Conservation (phyloP, 2,113 vertebrate species). For the Spea bombifrons region DNA sequence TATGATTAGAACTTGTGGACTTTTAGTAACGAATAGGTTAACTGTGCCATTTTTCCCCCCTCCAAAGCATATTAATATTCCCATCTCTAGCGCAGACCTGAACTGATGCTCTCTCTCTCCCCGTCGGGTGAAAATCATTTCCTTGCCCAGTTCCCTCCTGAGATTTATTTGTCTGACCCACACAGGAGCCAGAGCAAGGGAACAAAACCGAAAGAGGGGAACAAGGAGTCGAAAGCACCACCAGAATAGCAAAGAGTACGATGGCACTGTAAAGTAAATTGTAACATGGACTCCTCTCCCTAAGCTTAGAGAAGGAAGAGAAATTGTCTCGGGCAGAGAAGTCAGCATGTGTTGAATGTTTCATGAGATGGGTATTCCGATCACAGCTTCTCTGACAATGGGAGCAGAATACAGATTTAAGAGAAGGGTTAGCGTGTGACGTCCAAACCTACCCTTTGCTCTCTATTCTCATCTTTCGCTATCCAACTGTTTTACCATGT, state of each 20-base stretch:
- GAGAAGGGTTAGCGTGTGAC: slow-evolving; percentile 23
- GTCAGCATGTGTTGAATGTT: slow-evolving; percentile 86
- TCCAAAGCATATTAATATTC: slow-evolving; percentile 34
- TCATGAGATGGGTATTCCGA: slow-evolving; percentile 89
- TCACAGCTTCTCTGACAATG: slow-evolving; percentile 69
- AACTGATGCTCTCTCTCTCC: slow-evolving; percentile 14
- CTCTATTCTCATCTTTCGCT: slow-evolving; percentile 11
- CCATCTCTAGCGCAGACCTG: slow-evolving; percentile 21
- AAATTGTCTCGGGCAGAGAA: slow-evolving; percentile 52
- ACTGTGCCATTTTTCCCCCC: background rate
- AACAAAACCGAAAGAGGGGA: slow-evolving; percentile 46
- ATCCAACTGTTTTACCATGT: slow-evolving; percentile 11
- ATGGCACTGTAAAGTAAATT: slow-evolving; percentile 34
- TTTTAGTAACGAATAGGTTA: slow-evolving; percentile 1
- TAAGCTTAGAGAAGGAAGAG: background rate
- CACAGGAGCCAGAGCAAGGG: slow-evolving; percentile 45
- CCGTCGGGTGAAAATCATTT: slow-evolving; percentile 32
- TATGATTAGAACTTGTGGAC: background rate
- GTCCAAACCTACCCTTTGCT: slow-evolving; percentile 25
- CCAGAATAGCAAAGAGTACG: slow-evolving; percentile 44
- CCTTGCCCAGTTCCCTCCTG: slow-evolving; percentile 44
- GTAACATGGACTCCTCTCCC: slow-evolving; percentile 39
- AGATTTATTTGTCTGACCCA: slow-evolving; percentile 49
- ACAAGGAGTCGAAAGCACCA: slow-evolving; percentile 20
- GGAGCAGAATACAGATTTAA: slow-evolving; percentile 73